phyloP scores from a whole-genome alignment of 2,797 vertebrate genomes.

The Myotis planiceps region DNA sequence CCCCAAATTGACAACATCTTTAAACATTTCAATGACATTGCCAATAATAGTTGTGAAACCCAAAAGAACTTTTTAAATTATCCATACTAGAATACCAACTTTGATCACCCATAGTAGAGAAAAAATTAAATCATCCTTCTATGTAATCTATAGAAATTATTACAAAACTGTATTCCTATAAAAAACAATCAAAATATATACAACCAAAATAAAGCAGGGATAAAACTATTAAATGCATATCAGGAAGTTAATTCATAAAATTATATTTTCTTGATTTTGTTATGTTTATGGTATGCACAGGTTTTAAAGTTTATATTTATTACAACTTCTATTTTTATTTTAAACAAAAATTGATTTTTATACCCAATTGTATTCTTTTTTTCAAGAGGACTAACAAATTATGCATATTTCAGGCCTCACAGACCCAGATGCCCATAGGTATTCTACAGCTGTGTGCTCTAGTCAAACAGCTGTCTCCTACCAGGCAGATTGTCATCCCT shows the following conservation, averaged over 20 bases:
- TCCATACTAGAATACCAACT: not conserved
- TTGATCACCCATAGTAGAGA: not conserved
- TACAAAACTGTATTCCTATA: not conserved
- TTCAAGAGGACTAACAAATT: not conserved
- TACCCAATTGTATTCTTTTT: not conserved
- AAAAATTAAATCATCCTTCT: not conserved
- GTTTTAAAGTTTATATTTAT: conserved; percentile 14
- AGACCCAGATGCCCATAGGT: too few species aligned
- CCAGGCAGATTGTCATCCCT: not conserved
- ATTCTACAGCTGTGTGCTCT: not conserved
- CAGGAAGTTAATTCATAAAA: conserved; percentile 10
- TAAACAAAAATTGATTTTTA: conserved; percentile 4
- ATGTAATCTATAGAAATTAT: not conserved
- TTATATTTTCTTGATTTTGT: not conserved
- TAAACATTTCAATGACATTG: not conserved
- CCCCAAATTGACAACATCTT: not conserved
- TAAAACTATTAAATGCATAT: not conserved
- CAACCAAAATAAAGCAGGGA: not conserved
- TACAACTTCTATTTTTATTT: not conserved
- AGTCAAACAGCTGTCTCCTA: not conserved
- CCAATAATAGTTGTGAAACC: not conserved
- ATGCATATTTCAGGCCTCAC: not conserved
- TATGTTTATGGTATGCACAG: not conserved
- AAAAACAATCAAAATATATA: conserved; percentile 6
- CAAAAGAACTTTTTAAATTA: not conserved